Evolutionary conservation across 2,113 vertebrate species (phyloP).

Genomic region (Trichomycterus rosablanca): DNA sequence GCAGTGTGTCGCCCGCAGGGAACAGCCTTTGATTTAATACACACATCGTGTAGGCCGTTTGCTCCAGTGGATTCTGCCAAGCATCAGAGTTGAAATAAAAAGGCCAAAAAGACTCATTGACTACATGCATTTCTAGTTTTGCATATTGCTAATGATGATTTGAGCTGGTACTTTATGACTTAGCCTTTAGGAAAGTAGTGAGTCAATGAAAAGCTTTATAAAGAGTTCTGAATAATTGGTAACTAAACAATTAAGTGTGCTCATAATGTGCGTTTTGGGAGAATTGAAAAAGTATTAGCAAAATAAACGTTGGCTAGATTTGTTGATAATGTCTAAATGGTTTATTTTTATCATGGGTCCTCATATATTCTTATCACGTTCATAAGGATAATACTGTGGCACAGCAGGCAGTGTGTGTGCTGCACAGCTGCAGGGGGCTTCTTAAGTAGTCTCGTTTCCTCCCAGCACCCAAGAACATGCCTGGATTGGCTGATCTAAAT

Average conservation of each 20-base stretch:
- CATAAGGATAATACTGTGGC: no score
- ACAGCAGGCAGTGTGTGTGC: no score
- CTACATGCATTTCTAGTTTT: conserved; percentile 15
- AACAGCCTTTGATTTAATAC: conserved; percentile 40
- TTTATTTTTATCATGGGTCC: no score
- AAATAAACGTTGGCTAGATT: neutral
- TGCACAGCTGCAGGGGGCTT: no score
- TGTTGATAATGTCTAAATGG: neutral
- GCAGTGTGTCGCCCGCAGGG: conserved; percentile 14
- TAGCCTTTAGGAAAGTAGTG: conserved; percentile 2
- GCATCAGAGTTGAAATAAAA: neutral
- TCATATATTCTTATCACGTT: no score
- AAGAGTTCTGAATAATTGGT: neutral
- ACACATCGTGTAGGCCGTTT: conserved; percentile 14
- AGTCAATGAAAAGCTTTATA: conserved; percentile 11
- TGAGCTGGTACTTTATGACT: conserved; percentile 2
- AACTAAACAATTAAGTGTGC: neutral
- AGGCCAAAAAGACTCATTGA: neutral
- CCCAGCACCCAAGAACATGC: no score
- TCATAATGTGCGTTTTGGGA: neutral
- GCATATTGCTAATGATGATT: conserved; percentile 13
- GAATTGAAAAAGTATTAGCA: neutral
- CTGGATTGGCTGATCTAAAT: no score
- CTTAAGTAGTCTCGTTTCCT: no score
- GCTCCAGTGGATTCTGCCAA: conserved; percentile 6